Conservation (phyloP, 2,888 invertebrate genomes). For the Andrena trimmerana region DNA sequence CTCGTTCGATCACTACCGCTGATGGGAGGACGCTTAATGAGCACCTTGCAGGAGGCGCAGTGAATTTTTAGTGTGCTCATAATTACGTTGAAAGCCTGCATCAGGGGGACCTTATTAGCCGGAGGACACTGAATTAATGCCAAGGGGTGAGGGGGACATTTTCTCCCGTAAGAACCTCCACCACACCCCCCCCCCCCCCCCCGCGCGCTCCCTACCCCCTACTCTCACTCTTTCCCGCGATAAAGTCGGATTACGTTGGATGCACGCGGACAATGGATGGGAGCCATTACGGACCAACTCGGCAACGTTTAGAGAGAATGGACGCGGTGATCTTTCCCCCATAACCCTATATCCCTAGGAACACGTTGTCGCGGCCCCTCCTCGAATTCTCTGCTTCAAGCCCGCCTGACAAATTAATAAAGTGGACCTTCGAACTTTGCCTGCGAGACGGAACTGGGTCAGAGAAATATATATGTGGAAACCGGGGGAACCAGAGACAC, state of each 20-base stretch:
- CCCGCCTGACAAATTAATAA: constrained; percentile 7
- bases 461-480: background rate
- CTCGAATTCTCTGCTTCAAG: background rate
- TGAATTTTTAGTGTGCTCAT: constrained; percentile 17
- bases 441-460: background rate
- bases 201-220: background rate
- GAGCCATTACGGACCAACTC: constrained; percentile 21
- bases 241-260: constrained; percentile 35
- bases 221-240: background rate
- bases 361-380: background rate
- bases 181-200: too few species aligned
- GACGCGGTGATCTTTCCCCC: background rate
- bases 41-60: background rate
- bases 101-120: constrained; percentile 19
- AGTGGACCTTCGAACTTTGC: constrained; percentile 9
- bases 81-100: constrained; percentile 23
- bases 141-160: background rate
- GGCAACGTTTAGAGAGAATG: background rate
- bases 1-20: background rate
- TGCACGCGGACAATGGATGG: constrained; percentile 27
- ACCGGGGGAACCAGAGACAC: background rate
- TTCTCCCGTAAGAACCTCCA: background rate
- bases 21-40: background rate
- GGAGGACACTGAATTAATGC: constrained; percentile 7
- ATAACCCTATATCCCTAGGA: background rate